Base-by-base conservation (phyloP, 2,888 invertebrate genomes). In the Scaptomyza flava region DNA sequence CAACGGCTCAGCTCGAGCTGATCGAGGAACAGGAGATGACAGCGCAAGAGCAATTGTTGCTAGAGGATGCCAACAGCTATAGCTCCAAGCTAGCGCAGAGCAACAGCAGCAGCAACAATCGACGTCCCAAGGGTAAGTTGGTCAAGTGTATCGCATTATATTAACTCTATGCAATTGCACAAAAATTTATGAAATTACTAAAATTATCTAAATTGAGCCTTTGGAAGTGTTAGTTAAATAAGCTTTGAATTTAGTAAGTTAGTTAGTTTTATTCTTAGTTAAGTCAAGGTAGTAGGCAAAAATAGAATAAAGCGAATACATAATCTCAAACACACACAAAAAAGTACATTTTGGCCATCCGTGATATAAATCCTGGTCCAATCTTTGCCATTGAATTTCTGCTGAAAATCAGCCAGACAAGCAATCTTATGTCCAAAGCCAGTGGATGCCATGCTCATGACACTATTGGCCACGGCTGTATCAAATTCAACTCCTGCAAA, bases 401-500 rank as follows among this genome's bases (percentile, higher is more conserved):
- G 81, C 64, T 91, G 92, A 31, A 94, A 91, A 77, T 94, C 94
- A 12, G 75, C 90, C 30, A 95, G 72, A 79, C 94, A 94, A 6
- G 94, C 94, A 31, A 95, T 90, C 51, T 92, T 90, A 69, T 94
- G 94, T 95, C 95, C 95, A 56, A 93, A 90, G 0, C 91, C 92
- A 4, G 90, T 86, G 0, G 91, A 79, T 31, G 93, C 93, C 68
- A 96, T 94, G 52, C 94, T 94, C 72, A 96, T 90, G 0, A 95
- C 94, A 1, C 95, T 96, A 0, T 95, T 94, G 0, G 95, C 95
- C 0, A 96, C 93, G 45, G 93, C 91, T 2, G 89, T 83, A 70
- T 91, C 89, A 1, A 94, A 93, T 90, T 95, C 95, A 0, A 94
- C 94, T 1, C 95, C 95, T 0, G 94, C 94, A 79, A 93, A 95